Percentiles rank a stretch among this genome's conserved stretches.
Evolutionary conservation across 2,888 invertebrate genomes (phyloP).

Genomic region (Oithona nana): DNA sequence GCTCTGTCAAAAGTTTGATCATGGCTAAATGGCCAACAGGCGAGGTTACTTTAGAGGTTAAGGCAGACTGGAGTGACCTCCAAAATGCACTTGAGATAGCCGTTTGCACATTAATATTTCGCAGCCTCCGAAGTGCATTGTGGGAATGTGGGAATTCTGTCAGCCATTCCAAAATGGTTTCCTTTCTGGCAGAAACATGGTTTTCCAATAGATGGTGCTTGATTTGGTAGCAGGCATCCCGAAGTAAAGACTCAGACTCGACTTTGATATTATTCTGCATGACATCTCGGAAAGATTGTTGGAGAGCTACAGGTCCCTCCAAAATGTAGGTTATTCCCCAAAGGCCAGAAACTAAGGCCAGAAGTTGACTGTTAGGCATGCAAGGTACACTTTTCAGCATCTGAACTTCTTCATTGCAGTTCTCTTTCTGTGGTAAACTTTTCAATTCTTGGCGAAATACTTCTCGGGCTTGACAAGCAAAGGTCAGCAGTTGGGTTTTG

Average conservation of each 20-base stretch:
- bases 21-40: not conserved
- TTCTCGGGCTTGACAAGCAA: not conserved
- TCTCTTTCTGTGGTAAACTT: no score
- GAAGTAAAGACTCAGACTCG: not conserved
- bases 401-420: not conserved
- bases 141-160: not conserved
- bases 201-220: no score
- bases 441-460: not conserved
- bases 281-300: not conserved
- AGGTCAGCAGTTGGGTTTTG: not conserved
- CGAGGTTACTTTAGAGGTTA: not conserved
- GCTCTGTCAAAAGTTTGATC: not conserved
- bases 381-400: not conserved
- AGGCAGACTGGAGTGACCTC: not conserved
- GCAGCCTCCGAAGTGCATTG: not conserved
- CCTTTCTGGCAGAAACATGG: no score
- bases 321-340: not conserved
- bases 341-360: not conserved
- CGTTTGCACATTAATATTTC: not conserved
- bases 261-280: not conserved
- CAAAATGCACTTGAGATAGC: not conserved
- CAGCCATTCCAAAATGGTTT: not conserved
- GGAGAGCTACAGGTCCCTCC: not conserved
- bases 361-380: not conserved
- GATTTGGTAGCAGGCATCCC: not conserved